Evolutionary conservation across 2,797 vertebrate genomes (phyloP).

Genomic region (Paratrypauchen microcephalus): DNA sequence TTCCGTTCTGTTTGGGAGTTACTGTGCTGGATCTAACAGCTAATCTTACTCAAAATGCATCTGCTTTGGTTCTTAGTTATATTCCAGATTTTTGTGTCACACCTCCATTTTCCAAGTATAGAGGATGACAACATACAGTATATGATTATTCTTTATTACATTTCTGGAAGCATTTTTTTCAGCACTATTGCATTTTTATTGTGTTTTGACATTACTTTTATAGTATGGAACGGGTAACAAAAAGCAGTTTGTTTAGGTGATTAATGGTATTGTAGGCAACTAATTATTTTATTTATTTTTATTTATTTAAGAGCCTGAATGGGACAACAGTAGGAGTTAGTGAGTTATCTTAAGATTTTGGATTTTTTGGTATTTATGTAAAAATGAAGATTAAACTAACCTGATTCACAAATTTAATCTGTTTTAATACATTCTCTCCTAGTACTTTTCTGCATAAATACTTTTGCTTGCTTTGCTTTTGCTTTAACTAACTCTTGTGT

Average conservation of each 20-base stretch:
- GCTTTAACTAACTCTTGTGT: too few relatives aligned
- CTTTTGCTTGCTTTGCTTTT: too few relatives aligned
- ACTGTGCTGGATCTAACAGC: slow-evolving; percentile 44
- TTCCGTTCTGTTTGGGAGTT: slow-evolving; percentile 45
- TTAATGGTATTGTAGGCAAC: too few relatives aligned
- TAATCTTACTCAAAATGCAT: slow-evolving; percentile 28
- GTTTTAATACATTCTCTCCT: too few relatives aligned
- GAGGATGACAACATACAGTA: slow-evolving; percentile 9
- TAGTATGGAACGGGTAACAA: neutral
- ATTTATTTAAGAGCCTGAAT: too few relatives aligned
- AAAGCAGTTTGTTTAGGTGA: neutral
- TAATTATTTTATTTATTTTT: too few relatives aligned
- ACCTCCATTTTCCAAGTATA: neutral
- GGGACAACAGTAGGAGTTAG: too few relatives aligned
- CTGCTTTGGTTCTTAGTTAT: slow-evolving; percentile 8
- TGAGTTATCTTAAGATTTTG: too few relatives aligned
- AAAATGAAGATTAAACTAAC: too few relatives aligned
- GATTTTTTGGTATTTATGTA: too few relatives aligned
- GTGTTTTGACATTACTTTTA: neutral
- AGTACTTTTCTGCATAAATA: too few relatives aligned
- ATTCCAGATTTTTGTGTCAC: neutral
- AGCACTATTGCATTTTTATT: neutral
- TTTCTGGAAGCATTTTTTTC: neutral
- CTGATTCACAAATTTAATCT: too few relatives aligned
- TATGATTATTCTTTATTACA: neutral